Conservation (phyloP, 2,797 vertebrate genomes). For the Microctenopoma steveboyesi region DNA sequence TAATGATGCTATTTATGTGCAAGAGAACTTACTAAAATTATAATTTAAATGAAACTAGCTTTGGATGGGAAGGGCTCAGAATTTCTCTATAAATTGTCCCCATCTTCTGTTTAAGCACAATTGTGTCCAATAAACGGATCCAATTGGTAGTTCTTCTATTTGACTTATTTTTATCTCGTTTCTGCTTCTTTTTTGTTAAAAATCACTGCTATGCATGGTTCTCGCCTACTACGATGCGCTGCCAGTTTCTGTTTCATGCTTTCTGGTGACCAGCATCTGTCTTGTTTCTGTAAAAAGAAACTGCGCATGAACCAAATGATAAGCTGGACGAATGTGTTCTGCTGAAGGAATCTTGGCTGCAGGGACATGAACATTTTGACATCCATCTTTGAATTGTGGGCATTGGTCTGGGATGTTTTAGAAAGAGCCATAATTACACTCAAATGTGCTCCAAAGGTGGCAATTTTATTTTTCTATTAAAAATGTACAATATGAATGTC, state of each 20-base stretch:
- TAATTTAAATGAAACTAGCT: conserved; percentile 72
- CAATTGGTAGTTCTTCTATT: conserved; percentile 38
- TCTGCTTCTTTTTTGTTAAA: conserved; percentile 11
- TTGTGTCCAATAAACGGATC: conserved; percentile 54
- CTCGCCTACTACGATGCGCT: conserved; percentile 42
- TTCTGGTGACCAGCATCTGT: conserved; percentile 49
- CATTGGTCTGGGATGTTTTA: conserved; percentile 46
- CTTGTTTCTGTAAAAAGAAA: conserved; percentile 47
- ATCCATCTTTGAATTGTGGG: conserved; percentile 57
- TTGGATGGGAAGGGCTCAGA: conserved; percentile 45
- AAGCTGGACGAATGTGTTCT: conserved; percentile 67
- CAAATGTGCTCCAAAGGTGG: conserved; percentile 71
- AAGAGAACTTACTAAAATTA: conserved; percentile 61
- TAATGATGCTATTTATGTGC: conserved; percentile 84
- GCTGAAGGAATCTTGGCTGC: conserved; percentile 53
- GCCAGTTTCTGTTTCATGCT: conserved; percentile 36
- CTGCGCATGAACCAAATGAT: conserved; percentile 62
- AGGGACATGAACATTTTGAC: conserved; percentile 48
- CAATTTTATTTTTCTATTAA: conserved; percentile 85
- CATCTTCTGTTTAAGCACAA: conserved; percentile 42
- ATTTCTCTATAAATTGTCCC: conserved; percentile 31
- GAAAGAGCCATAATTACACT: conserved; percentile 62
- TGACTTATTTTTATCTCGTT: conserved; percentile 39
- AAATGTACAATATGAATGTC: conserved; percentile 77
- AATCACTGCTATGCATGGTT: conserved; percentile 67